Base-by-base conservation (phyloP, 2,888 invertebrate genomes). In the Rhogogaster chlorosoma region DNA sequence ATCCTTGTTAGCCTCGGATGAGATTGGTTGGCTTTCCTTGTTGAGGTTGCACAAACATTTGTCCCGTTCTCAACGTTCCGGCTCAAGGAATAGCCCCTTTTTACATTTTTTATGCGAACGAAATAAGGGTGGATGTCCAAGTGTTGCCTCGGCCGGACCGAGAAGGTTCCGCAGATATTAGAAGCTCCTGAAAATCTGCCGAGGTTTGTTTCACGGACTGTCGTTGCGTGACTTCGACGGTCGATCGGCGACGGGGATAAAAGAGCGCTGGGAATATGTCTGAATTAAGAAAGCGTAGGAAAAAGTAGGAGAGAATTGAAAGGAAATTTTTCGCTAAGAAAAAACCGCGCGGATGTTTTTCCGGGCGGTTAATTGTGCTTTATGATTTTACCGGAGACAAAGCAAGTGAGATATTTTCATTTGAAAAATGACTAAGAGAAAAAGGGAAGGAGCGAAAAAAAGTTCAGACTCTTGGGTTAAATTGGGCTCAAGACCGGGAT, bases 401-500 rank as follows among this genome's bases (percentile, higher is more conserved):
- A 42, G 12, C 38, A 22, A 22, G 12, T 38, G 26, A 73, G 42
- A 73, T 73, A 42, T 42, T 53, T 29, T 77, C 49, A 53, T 53
- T 49, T 45, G 29, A 49, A 77, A 9, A 77, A 77, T 77, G 29
- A 32, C 29, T 15, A 22, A 45, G 6, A 32, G 29, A 32, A 32
- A 10, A 53, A n/a, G 7, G 36, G 2, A 36, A 36, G 38, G 38
- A 29, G 38, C 3, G 12, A 57, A 38, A 80, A 80, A 45, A 57
- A 80, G 38, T 80, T 57, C 38, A 12, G 32, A 57, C 61, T 80
- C 80, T 61, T 61, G 80, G 80, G 49, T 80, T 38, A 80, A 80
- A 80, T 80, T 80, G 61, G 80, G 61, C 80, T 80, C 61, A 61
- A 80, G 49, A 61, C 53, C n/a, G 29, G 53, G 29, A 77, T 26